These are phyloP conservation scores for Escarpia spicata DNA, from an alignment of 2,888 invertebrate genomes.

Conservation along the genomic window DNA sequence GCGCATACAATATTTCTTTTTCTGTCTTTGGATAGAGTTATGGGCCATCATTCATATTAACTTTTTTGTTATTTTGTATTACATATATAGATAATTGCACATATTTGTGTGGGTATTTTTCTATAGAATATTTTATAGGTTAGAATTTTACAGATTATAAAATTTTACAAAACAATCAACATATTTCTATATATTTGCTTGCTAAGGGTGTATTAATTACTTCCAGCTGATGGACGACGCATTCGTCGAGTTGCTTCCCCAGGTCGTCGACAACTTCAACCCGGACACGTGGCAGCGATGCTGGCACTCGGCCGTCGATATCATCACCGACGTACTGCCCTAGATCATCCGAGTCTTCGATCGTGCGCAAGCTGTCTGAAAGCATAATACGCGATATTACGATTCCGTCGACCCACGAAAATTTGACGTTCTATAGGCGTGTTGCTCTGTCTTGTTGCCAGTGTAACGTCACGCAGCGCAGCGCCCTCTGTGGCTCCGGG, in stretches of 20 bases:
- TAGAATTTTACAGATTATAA: too few relatives aligned
- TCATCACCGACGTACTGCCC: not conserved
- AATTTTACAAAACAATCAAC: not conserved
- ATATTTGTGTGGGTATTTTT: too few relatives aligned
- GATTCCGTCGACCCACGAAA: not conserved
- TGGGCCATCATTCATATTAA: too few relatives aligned
- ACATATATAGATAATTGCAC: too few relatives aligned
- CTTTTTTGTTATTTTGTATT: too few relatives aligned
- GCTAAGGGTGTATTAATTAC: not conserved
- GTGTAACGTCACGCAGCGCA: constrained; percentile 5
- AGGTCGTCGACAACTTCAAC: constrained; percentile 35
- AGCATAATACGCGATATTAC: not conserved
- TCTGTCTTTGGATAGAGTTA: too few relatives aligned
- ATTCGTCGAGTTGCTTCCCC: constrained; percentile 32
- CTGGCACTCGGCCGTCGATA: constrained; percentile 9
- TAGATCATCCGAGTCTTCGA: not conserved
- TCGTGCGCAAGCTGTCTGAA: not conserved
- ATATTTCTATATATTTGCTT: not conserved
- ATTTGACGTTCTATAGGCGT: not conserved
- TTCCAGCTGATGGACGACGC: constrained; percentile 30
- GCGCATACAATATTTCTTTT: too few relatives aligned
- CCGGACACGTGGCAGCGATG: constrained; percentile 34
- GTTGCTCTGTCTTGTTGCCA: constrained; percentile 13
- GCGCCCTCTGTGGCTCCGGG: constrained; percentile 10
- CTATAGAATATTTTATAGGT: too few relatives aligned